Conservation (phyloP, 2,888 invertebrate species). For the Notodromas monacha region DNA sequence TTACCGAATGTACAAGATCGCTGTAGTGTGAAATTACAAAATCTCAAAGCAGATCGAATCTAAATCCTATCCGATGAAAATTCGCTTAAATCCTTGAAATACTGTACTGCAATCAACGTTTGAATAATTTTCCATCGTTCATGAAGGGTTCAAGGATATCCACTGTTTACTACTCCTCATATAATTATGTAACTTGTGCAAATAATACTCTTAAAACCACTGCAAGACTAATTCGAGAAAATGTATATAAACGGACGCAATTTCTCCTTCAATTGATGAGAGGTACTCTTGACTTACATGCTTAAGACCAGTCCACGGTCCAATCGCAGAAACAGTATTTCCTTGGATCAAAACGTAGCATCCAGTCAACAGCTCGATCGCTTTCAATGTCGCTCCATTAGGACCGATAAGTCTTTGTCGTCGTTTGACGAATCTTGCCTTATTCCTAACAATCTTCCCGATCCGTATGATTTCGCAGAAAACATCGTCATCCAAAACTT, state of each 20-base stretch:
- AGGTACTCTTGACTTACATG: no score
- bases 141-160: no score
- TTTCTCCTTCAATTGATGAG: no score
- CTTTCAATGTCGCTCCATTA: slow-evolving; percentile 87
- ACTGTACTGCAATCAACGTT: no score
- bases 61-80: no score
- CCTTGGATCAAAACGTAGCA: slow-evolving; percentile 93
- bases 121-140: no score
- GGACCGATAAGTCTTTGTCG: slow-evolving; percentile 79
- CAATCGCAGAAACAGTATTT: slow-evolving; percentile 81
- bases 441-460: slow-evolving; percentile 52
- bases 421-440: slow-evolving; percentile 75
- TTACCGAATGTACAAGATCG: slow-evolving; percentile 6
- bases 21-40: no score
- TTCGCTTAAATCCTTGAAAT: no score
- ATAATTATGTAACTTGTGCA: neutral
- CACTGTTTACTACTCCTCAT: no score
- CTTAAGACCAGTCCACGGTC: slow-evolving; percentile 53
- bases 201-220: neutral
- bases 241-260: neutral
- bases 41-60: no score
- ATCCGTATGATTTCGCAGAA: slow-evolving; percentile 29
- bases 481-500: slow-evolving; percentile 44
- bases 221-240: neutral
- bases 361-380: slow-evolving; percentile 73